Evolutionary conservation across 2,797 vertebrate species (phyloP), one percentile per base, ranked within the genome.

Genomic region (Platyrinchus mystaceus): DNA sequence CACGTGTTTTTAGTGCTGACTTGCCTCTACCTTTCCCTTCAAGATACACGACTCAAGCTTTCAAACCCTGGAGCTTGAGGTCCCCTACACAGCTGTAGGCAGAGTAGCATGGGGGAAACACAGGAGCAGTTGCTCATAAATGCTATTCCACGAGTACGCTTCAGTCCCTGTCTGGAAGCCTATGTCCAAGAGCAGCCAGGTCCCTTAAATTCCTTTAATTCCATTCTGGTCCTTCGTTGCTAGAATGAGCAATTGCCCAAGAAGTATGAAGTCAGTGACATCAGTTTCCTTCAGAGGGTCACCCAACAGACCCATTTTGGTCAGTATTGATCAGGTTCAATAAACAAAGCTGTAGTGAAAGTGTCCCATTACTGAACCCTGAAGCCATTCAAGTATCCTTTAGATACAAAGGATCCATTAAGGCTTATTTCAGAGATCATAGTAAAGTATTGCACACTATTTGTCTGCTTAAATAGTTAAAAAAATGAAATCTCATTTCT

Each of bases 381-480:
- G 68, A 96, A 94, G 94, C 85, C 92, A 55, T 36, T 78, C 64
- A 86, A 95, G 62, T n/a, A 91, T 82, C 89, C 93, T 87, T 79
- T 62, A 67, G 46, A 82, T 63, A 88, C 30, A 60, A 91, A 94
- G 94, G 80, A 84, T 53, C 94, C 76, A 60, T 55, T 93, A 94
- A 92, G 89, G 89, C 89, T 93, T 82, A 70, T 84, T 76, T 95
- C 67, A 90, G 93, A 87, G 90, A 97, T 71, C 71, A 70, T 30
- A 53, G 56, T 84, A 86, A 96, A 96, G 37, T 94, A 95, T 93
- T 92, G 79, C 93, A 95, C 90, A 3, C 56, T 56, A 36, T 90
- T 84, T 91, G 32, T 76, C 84, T 90, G 77, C n/a, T 78, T 89
- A 91, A 84, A 91, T 46, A 92, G 53, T 87, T 84, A 67, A 84